These are phyloP conservation scores for Horisme vitalbata DNA, from an alignment of 2,888 invertebrate species.

Conservation along the genomic window DNA sequence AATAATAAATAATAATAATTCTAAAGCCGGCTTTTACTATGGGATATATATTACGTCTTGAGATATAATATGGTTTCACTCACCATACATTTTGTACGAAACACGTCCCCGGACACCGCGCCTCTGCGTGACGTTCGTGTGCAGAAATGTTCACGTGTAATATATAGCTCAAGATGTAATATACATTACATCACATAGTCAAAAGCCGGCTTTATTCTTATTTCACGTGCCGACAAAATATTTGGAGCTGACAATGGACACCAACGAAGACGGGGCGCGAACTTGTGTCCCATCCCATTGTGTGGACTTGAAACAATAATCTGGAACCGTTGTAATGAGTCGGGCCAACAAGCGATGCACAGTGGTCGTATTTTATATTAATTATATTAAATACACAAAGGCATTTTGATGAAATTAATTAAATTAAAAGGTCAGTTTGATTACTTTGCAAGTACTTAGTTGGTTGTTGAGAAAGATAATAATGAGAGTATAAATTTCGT, in stretches of 20 bases:
- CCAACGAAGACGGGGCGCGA: conserved; percentile 60
- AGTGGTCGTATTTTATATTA: conserved; percentile 38
- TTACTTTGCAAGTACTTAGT: background rate
- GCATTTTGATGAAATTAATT: conserved; percentile 15
- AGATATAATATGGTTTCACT: too few species aligned
- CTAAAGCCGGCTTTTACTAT: too few species aligned
- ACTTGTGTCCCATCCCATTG: conserved; percentile 74
- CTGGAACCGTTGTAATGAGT: conserved; percentile 73
- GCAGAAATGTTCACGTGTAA: too few species aligned
- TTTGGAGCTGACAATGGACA: conserved; percentile 47
- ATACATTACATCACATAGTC: too few species aligned
- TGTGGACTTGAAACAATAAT: conserved; percentile 77
- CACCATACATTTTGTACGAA: too few species aligned
- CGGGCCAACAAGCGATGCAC: conserved; percentile 39
- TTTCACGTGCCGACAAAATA: conserved; percentile 5
- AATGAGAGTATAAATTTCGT: background rate
- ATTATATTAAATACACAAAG: conserved; percentile 15
- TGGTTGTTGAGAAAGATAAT: background rate
- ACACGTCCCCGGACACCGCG: too few species aligned
- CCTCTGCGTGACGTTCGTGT: too few species aligned
- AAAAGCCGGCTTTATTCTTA: background rate
- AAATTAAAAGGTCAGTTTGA: conserved; percentile 14
- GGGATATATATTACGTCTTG: too few species aligned
- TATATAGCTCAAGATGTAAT: too few species aligned
- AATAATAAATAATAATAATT: too few species aligned